Percentiles rank a stretch among this genome's conserved stretches.
Evolutionary conservation across 2,888 invertebrate genomes (phyloP).

Genomic region (Dryobota labecula): DNA sequence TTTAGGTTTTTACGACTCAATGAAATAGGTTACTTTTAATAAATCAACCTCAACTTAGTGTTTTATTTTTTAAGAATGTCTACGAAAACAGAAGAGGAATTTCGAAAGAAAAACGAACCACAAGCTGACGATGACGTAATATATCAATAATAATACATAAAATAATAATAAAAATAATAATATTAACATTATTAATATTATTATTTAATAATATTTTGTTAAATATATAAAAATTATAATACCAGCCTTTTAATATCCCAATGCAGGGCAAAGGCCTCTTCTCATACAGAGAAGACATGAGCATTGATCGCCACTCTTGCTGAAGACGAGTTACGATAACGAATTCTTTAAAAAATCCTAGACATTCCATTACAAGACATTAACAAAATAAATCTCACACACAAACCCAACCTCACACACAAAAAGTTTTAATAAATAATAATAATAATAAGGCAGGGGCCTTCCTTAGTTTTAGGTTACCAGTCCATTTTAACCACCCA

Average conservation of each 20-base stretch:
- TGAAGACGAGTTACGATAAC: not conserved
- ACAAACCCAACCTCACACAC: no score
- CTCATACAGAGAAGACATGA: not conserved
- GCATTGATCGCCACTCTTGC: not conserved
- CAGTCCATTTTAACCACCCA: no score
- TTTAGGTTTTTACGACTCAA: conserved; percentile 27
- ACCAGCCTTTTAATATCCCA: not conserved
- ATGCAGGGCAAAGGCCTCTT: no score
- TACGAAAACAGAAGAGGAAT: no score
- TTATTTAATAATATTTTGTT: no score
- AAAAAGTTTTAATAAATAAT: no score
- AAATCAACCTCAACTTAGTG: not conserved
- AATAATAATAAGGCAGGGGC: no score
- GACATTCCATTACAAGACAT: conserved; percentile 2
- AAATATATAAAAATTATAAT: no score
- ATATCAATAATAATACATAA: not conserved
- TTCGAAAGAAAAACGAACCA: not conserved
- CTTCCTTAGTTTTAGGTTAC: no score
- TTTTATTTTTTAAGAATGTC: not conserved
- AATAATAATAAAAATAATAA: no score
- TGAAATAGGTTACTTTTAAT: conserved; percentile 25
- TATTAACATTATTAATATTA: no score
- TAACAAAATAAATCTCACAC: conserved; percentile 23
- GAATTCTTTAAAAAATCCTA: not conserved
- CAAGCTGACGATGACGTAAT: no score